Base-by-base conservation (phyloP, 2,888 invertebrate genomes). In the Philhelius pedissequus region DNA sequence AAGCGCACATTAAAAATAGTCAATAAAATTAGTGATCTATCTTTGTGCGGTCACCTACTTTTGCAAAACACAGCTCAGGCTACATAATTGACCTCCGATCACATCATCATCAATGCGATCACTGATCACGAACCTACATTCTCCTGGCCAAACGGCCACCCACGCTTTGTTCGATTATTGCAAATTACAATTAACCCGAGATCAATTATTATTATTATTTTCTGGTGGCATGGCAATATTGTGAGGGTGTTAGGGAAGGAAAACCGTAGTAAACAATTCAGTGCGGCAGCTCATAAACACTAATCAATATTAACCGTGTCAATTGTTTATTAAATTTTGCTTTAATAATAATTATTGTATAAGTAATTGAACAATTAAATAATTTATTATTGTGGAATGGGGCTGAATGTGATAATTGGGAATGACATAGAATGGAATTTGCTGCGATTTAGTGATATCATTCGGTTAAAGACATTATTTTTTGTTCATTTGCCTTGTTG, bases 111-210 rank as follows among this genome's bases (percentile, higher is more conserved):
- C 43, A 13, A n/a, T n/a, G 13, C 25, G 30, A 58, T 62, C 62
- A 66, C 50, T 20, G 38, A 71, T 60, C 58, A 38, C 52, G n/a
- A 52, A 32, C 78, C 77, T 68, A 62, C 76, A n/a, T 35, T 32
- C 20, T 20, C 56, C 52, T 52, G 71, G 18, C 62, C 69, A 40
- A 77, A 64, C 52, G 64, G 66, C 74, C 74, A 77, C 83, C 27
- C 62, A 32, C 77, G 32, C 20, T 15, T 40, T 27, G 18, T 30
- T 54, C 69, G 80, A 77, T 73, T 69, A 74, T 79, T 70, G 83
- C 80, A 68, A 84, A 84, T 84, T 80, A 71, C 83, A 80, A 80
- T 80, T 84, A 80, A 84, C 83, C 83, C 75, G 18, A 69, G 83
- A 79, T 84, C 83, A 80, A 80, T 79, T 74, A 64, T 64, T 18